Evolutionary conservation across 2,888 invertebrate genomes (phyloP), one percentile per base, ranked within the genome.

Genomic region (Clitarchus hookeri): DNA sequence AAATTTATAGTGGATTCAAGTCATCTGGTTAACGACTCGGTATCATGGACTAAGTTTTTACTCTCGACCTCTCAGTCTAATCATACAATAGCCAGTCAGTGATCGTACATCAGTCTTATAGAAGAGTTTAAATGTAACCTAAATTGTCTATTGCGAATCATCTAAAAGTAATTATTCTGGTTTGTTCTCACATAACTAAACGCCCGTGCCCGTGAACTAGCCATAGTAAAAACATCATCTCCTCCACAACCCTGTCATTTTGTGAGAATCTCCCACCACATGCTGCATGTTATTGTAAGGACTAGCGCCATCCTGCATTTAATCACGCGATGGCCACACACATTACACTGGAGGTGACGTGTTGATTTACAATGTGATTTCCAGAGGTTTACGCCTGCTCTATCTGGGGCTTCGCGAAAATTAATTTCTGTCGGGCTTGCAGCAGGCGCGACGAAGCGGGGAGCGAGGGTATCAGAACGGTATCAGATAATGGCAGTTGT

Each of bases 401-500:
- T 65, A 65, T 65, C 65, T 65, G n/a, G 65, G 65, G 65, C 65
- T 65, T n/a, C 65, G 65, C 65, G 65, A 6, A 65, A 65, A 65
- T 65, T 65, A 65, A 65, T 65, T 23, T 65, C 65, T 65, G 23
- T 3, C 65, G 65, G 65, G 8, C 8, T 19, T 16, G n/a, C 65
- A 65, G 65, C 13, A 65, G 16, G n/a, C 0, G 48, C 16, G 48
- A 48, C 8, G 65, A 65, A 19, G 65, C 13, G 65, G 23, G 23
- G n/a, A 65, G 65, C 36, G 65, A 23, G 65, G n/a, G 12, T 65
- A n/a, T 23, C 19, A 23, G n/a, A 6, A 19, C 65, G 23, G 65
- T 65, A 65, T 65, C 65, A 65, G 65, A 65, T 65, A 65, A 65
- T 65, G 65, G 65, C 65, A 19, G 65, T 65, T 65, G 65, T 65